Evolutionary conservation across 2,113 vertebrate species (phyloP).

Genomic region (Nesoenas mayeri): DNA sequence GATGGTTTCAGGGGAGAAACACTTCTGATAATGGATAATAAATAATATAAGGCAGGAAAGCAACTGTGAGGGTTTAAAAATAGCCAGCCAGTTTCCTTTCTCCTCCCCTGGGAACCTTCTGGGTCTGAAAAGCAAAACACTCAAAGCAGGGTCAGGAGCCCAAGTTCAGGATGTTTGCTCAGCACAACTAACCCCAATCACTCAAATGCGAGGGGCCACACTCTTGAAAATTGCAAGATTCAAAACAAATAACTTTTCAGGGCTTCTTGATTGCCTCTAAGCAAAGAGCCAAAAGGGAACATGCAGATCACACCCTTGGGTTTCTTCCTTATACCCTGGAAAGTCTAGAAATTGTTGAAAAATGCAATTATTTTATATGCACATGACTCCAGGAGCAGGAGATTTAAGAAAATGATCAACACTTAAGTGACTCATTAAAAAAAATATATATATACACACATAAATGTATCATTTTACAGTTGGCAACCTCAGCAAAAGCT

Average conservation of each 20-base stretch:
- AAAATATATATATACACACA: neutral
- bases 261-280: neutral
- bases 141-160: conserved; percentile 45
- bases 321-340: neutral
- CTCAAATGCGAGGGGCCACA: neutral
- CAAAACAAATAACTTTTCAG: neutral
- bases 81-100: conserved; percentile 57
- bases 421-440: neutral
- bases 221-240: neutral
- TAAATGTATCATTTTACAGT: neutral
- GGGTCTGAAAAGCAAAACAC: conserved; percentile 68
- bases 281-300: neutral
- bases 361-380: neutral
- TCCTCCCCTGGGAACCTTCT: conserved; percentile 54
- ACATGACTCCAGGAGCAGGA: neutral
- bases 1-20: conserved; percentile 48
- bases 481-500: neutral
- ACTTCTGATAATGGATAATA: conserved; percentile 66
- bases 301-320: neutral
- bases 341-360: neutral
- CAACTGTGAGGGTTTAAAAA: conserved; percentile 55
- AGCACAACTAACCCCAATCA: conserved; percentile 4
- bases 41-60: conserved; percentile 68
- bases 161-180: conserved; percentile 58
- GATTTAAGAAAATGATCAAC: neutral